Evolutionary conservation across 2,888 invertebrate species (phyloP), one percentile per base, ranked within the genome.

Genomic region (Chouioia cunea): DNA sequence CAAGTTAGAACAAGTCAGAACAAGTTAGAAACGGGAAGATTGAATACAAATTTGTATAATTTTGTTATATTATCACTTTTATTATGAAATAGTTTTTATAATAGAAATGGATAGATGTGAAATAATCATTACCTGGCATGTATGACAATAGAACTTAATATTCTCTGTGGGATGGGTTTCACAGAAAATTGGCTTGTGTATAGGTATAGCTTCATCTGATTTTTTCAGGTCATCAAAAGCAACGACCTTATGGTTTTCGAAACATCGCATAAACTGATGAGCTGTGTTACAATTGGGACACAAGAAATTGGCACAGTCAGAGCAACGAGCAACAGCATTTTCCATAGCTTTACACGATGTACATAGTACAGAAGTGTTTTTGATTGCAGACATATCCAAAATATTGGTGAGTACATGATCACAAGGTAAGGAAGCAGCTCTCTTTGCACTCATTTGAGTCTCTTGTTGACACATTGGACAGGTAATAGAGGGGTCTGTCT

Each of bases 341-440:
- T 97, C 97, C 87, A 96, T 96, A 79, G 96, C 94, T 85, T 97
- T 97, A 89, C 97, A 98, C 76, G 97, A 96, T 66, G 97, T 96
- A 87, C 97, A 97, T 1, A 88, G 82, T 48, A 90, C 88, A 75
- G 93, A 92, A 80, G 88, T 87, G 76, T 86, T 89, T 80, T 93
- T 92, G 83, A 93, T 91, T 65, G 93, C 92, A 46, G 93, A 92
- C 82, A 94, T 91, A 86, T 95, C 95, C 78, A 94, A 87, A 83
- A 94, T 92, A 86, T 95, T 94, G 70, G 94, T 93, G 76, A 93
- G 90, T 79, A 96, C 93, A 86, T 95, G 94, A 86, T 97, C 97
- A 77, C 93, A 91, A 53, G 93, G 93, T 77, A 97, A 89, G 47
- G 93, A 92, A 76, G 91, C 89, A 65, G 95, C 91, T 76, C 94